Percentiles rank a stretch among this genome's conserved stretches.
These are phyloP conservation scores for Pygoscelis antarcticus DNA, from an alignment of 2,113 vertebrate genomes.

Conservation along the genomic window DNA sequence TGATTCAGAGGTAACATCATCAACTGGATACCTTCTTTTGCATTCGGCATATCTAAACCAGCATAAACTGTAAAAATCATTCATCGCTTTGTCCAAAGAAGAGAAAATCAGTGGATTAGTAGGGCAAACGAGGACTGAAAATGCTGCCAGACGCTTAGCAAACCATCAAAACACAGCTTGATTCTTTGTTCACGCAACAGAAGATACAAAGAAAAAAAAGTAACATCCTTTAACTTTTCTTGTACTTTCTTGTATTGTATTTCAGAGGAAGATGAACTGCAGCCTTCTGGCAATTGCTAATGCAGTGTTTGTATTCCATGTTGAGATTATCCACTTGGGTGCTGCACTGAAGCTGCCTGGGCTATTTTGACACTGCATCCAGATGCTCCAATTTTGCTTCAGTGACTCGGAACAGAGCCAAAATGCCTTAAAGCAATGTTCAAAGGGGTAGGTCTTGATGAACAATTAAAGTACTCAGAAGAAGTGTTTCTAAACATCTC, in stretches of 20 bases:
- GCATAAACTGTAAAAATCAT: not conserved
- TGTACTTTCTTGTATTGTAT: conserved; percentile 21
- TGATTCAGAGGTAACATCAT: not conserved
- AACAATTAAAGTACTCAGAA: conserved; percentile 8
- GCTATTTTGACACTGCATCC: conserved; percentile 60
- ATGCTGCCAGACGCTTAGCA: not conserved
- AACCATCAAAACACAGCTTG: not conserved
- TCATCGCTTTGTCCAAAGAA: not conserved
- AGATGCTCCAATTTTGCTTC: conserved; percentile 73
- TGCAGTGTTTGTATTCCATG: conserved; percentile 55
- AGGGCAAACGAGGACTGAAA: not conserved
- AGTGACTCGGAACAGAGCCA: conserved; percentile 56
- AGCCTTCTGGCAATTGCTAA: conserved; percentile 28
- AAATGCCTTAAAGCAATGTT: conserved; percentile 36
- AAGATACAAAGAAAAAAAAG: not conserved
- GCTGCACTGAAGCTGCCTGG: conserved; percentile 25
- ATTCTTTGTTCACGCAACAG: conserved; percentile 16
- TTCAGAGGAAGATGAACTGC: conserved; percentile 33
- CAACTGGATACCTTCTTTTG: not conserved
- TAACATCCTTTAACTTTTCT: conserved; percentile 14
- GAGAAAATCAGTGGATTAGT: not conserved
- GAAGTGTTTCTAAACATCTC: conserved; percentile 17
- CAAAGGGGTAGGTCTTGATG: conserved; percentile 28
- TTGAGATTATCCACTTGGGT: conserved; percentile 55
- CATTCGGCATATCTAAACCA: not conserved